A percentile compares a stretch with the other conserved stretches of the same genome.
phyloP scores from a whole-genome alignment of 2,888 invertebrate species.

The Azorinus chamasolen region DNA sequence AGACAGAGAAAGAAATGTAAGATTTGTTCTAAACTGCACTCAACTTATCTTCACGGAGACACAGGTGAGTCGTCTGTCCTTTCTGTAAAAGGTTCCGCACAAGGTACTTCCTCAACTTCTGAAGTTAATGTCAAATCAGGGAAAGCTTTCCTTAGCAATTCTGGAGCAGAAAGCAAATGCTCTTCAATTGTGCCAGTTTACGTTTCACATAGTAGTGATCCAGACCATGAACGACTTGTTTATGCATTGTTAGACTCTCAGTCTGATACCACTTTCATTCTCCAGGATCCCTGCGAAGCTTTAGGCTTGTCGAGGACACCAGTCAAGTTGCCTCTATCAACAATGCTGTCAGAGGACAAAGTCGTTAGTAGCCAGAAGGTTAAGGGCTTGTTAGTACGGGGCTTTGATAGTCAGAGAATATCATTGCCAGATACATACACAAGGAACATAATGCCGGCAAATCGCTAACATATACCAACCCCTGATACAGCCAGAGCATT shows the following conservation, averaged over 20 bases:
- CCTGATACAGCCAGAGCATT: conserved; percentile 12
- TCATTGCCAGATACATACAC: conserved; percentile 22
- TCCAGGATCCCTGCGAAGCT: conserved; percentile 31
- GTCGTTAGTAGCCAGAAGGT: conserved; percentile 23
- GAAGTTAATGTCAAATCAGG: no score
- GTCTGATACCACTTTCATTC: conserved; percentile 65
- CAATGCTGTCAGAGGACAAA: conserved; percentile 42
- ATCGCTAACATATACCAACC: conserved; percentile 25
- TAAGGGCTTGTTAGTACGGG: conserved; percentile 42
- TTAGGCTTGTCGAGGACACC: conserved; percentile 26
- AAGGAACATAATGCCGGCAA: conserved; percentile 40
- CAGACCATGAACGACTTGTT: conserved; percentile 54
- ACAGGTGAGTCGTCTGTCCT: no score
- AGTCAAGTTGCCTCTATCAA: conserved; percentile 50
- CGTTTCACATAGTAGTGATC: conserved; percentile 48
- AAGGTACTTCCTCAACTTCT: no score
- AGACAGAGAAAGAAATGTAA: no score
- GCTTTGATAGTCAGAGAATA: conserved; percentile 27
- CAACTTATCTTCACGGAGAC: no score
- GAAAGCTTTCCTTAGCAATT: no score
- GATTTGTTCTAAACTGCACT: no score
- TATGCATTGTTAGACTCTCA: conserved; percentile 69
- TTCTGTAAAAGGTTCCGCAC: no score
- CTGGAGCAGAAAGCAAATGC: conserved; percentile 18
- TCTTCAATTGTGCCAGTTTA: conserved; percentile 64